phyloP scores from a whole-genome alignment of 1,140 invertebrate species.

The Lordiphosa collinella region DNA sequence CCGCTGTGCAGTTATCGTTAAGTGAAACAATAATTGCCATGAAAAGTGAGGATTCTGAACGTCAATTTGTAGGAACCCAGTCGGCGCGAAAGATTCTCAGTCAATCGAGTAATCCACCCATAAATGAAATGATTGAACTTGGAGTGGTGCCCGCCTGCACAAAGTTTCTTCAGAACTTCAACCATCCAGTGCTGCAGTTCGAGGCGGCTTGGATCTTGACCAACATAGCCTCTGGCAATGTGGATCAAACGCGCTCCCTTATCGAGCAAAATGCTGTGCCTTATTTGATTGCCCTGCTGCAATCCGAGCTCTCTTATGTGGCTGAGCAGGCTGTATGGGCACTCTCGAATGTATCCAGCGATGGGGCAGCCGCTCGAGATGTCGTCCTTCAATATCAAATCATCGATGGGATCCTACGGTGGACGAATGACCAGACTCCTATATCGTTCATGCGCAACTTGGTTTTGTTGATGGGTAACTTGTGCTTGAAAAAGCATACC shows the following conservation, averaged over 20 bases:
- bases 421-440: not conserved
- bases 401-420: not conserved
- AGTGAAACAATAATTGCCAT: too few relatives aligned
- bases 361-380: not conserved
- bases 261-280: slow-evolving; percentile 69
- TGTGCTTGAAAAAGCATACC: not conserved
- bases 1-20: too few relatives aligned
- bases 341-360: not conserved
- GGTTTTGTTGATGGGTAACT: not conserved
- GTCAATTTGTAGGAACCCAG: not conserved
- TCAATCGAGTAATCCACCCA: slow-evolving; percentile 99
- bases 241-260: not conserved
- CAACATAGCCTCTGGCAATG: slow-evolving; percentile 92
- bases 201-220: slow-evolving; percentile 95
- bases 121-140: slow-evolving; percentile 97
- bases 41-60: too few relatives aligned
- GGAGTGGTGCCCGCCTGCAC: slow-evolving; percentile 97
- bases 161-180: slow-evolving; percentile 89
- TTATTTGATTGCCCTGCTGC: slow-evolving; percentile 93
- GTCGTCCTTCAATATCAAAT: not conserved
- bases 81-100: not conserved
- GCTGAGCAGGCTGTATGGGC: not conserved
- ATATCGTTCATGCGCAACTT: not conserved
- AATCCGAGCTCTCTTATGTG: not conserved
- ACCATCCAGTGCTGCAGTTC: slow-evolving; percentile 89